Conservation (phyloP, 2,888 invertebrate species). For the Tanypteryx hageni region DNA sequence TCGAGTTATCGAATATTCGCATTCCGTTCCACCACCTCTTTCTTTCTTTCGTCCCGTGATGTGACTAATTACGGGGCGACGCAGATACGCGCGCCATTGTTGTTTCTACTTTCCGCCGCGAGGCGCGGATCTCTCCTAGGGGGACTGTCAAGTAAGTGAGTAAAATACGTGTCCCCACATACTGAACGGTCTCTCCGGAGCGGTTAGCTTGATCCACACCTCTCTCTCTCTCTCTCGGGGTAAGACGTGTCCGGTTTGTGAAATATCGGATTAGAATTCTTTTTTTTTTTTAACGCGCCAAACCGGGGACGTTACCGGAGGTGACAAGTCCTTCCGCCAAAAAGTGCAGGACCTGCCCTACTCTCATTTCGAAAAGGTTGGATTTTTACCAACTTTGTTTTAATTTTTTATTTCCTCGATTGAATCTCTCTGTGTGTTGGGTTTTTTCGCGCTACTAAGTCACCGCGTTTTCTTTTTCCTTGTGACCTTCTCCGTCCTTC, state of each 20-base stretch:
- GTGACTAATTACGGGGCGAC: constrained; percentile 18
- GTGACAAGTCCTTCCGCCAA: background rate
- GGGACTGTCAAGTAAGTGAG: no score
- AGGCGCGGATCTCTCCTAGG: background rate
- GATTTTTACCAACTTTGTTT: background rate
- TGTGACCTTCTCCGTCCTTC: background rate
- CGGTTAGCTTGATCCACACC: background rate
- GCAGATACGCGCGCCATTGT: background rate
- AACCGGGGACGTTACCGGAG: background rate
- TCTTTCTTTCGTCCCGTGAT: background rate
- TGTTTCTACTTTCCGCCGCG: background rate
- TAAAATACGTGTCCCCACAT: background rate
- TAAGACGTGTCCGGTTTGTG: background rate
- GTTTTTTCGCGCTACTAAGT: background rate
- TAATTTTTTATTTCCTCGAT: background rate
- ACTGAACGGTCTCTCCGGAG: background rate
- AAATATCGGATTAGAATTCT: background rate
- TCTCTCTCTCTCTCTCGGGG: background rate
- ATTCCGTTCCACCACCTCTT: background rate
- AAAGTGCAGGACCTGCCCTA: background rate
- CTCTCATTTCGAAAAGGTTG: background rate
- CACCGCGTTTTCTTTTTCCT: background rate
- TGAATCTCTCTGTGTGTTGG: background rate
- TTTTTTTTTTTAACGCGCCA: background rate
- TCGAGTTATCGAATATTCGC: background rate